Percentiles rank a stretch among this genome's conserved stretches.
These are phyloP conservation scores for Drosophila mayri DNA, from an alignment of 1,140 invertebrate genomes.

Conservation along the genomic window DNA sequence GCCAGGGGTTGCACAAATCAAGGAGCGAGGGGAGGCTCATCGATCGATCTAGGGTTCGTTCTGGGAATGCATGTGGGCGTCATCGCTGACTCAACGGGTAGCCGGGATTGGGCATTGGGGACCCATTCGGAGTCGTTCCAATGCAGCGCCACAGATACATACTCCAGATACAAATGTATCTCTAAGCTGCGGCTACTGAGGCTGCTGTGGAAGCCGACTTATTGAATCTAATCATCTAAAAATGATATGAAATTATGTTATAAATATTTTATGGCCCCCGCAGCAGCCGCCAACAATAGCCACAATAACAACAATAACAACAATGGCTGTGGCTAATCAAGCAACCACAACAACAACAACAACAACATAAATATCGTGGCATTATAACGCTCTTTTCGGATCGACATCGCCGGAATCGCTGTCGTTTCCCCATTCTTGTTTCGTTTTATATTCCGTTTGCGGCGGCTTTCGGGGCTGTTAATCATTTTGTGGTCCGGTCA, in stretches of 20 bases:
- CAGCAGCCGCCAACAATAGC: conserved; percentile 13
- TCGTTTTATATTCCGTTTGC: conserved; percentile 34
- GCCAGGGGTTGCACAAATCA: conserved; percentile 9
- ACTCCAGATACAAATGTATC: conserved; percentile 57
- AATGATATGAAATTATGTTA: conserved; percentile 82
- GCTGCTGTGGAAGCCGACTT: conserved; percentile 47
- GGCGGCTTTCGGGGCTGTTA: conserved; percentile 67
- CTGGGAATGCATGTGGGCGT: conserved; percentile 58
- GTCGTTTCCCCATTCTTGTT: conserved; percentile 31
- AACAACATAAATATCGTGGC: conserved; percentile 52
- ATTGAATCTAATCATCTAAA: conserved; percentile 81
- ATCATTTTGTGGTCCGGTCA: conserved; percentile 70
- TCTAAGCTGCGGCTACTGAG: not conserved
- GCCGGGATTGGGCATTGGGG: too few species aligned
- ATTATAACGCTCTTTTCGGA: conserved; percentile 62
- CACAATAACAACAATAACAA: conserved; percentile 24
- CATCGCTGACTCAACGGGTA: conserved; percentile 25
- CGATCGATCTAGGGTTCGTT: conserved; percentile 42
- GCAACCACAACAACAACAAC: conserved; percentile 35
- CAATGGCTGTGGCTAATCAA: conserved; percentile 52
- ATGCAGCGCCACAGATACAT: not conserved
- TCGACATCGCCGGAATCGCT: conserved; percentile 17
- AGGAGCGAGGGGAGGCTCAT: conserved; percentile 10
- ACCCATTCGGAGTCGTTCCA: not conserved
- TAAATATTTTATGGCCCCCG: conserved; percentile 68